Percentiles rank a stretch among this genome's conserved stretches.
These are phyloP conservation scores for Anisognathus igniventris DNA, from an alignment of 2,797 vertebrate genomes.

Conservation along the genomic window DNA sequence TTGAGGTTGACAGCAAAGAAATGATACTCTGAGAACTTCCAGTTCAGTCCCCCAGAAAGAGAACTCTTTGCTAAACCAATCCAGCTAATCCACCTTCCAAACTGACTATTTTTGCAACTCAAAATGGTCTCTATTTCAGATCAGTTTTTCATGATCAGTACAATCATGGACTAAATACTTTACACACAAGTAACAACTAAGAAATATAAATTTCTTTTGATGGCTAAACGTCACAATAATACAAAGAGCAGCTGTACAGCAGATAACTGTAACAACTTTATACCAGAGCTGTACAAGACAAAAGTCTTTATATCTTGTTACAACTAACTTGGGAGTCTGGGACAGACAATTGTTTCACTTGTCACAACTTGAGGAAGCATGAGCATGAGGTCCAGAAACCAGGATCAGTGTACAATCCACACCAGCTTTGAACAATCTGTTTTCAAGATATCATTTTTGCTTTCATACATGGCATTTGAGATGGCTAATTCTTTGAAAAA, in stretches of 20 bases:
- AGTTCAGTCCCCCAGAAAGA: not conserved
- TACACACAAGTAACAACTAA: not conserved
- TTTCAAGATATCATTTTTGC: not conserved
- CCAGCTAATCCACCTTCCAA: not conserved
- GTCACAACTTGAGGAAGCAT: not conserved
- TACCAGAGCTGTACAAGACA: not conserved
- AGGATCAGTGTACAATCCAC: not conserved
- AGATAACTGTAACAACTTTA: not conserved
- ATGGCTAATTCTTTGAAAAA: not conserved
- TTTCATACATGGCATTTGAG: not conserved
- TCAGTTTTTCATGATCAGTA: not conserved
- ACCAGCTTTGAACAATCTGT: not conserved
- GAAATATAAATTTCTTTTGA: not conserved
- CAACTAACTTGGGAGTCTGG: not conserved
- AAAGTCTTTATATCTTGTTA: not conserved
- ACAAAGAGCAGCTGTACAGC: not conserved
- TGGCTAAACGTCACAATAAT: not conserved
- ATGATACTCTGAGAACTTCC: not conserved
- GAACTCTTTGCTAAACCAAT: not conserved
- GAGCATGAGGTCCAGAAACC: not conserved
- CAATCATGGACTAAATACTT: not conserved
- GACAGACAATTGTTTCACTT: not conserved
- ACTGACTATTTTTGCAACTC: not conserved
- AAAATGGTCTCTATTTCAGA: not conserved
- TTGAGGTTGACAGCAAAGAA: not conserved